Evolutionary conservation across 1,140 invertebrate genomes (phyloP).

Genomic region (Cataglyphis hispanica): DNA sequence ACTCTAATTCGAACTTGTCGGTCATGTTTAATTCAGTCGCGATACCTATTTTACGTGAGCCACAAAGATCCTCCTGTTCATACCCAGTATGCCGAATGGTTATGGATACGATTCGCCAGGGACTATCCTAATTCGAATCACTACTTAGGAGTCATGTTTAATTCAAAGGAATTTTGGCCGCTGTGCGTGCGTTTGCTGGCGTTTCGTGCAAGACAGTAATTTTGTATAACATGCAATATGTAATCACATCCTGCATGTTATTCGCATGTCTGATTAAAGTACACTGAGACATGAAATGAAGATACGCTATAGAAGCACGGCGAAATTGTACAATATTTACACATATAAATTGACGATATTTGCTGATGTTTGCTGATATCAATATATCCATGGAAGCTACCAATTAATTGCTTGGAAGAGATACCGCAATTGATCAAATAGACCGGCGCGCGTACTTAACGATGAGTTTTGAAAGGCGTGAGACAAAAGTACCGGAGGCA

Average conservation of each 20-base stretch:
- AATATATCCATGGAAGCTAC: not conserved
- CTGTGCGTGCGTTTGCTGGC: conserved; percentile 28
- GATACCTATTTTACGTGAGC: conserved; percentile 62
- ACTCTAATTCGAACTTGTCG: conserved; percentile 65
- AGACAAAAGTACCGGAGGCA: conserved; percentile 20
- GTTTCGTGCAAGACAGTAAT: conserved; percentile 61
- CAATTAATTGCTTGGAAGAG: conserved; percentile 13
- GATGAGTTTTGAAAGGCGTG: conserved; percentile 10
- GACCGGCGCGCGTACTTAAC: conserved; percentile 14
- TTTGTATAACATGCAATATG: conserved; percentile 55
- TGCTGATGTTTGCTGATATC: conserved; percentile 21
- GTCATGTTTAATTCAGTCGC: conserved; percentile 72
- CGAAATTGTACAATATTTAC: conserved; percentile 28
- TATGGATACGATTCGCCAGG: conserved; percentile 47
- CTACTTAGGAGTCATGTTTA: conserved; percentile 74
- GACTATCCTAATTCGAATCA: conserved; percentile 61
- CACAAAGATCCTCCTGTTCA: conserved; percentile 51
- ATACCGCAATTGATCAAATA: conserved; percentile 36
- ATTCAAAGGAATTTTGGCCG: conserved; percentile 57
- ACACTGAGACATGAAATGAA: conserved; percentile 13
- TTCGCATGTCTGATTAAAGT: conserved; percentile 28
- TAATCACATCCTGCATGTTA: conserved; percentile 45
- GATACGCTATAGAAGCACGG: not conserved
- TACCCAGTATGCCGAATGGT: conserved; percentile 42
- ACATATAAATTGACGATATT: not conserved